Conservation (phyloP, 2,113 vertebrate genomes). For the Uria aalge region DNA sequence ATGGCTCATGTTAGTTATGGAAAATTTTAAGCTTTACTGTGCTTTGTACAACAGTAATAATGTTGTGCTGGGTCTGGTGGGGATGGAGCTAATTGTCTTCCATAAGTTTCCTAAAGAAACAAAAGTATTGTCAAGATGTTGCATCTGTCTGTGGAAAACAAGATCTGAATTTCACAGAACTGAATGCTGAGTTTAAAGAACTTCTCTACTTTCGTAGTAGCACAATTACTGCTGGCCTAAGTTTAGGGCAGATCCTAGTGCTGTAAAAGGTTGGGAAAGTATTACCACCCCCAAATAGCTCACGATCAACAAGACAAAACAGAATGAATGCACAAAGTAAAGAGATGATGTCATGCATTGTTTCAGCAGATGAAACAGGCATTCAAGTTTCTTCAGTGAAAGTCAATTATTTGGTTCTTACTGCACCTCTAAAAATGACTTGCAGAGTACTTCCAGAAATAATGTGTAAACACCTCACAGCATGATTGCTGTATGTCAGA, state of each 20-base stretch:
- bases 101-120: neutral
- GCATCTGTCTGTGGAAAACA: neutral
- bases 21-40: neutral
- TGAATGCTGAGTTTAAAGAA: neutral
- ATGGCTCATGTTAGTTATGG: neutral
- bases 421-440: neutral
- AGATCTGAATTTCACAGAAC: neutral
- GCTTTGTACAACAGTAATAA: neutral
- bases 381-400: neutral
- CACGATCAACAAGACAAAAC: neutral
- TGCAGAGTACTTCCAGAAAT: neutral
- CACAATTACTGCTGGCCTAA: neutral
- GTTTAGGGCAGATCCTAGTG: neutral
- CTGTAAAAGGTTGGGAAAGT: neutral
- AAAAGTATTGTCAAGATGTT: neutral
- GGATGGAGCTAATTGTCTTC: neutral
- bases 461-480: neutral
- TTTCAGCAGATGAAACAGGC: neutral
- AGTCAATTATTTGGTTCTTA: neutral
- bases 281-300: neutral
- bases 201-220: neutral
- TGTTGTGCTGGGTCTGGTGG: neutral
- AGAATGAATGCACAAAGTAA: neutral
- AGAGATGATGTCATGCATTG: neutral
- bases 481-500: neutral